Evolutionary conservation across 2,797 vertebrate genomes (phyloP), one percentile per base, ranked within the genome.

Genomic region (Parotocinclus haroldoi): DNA sequence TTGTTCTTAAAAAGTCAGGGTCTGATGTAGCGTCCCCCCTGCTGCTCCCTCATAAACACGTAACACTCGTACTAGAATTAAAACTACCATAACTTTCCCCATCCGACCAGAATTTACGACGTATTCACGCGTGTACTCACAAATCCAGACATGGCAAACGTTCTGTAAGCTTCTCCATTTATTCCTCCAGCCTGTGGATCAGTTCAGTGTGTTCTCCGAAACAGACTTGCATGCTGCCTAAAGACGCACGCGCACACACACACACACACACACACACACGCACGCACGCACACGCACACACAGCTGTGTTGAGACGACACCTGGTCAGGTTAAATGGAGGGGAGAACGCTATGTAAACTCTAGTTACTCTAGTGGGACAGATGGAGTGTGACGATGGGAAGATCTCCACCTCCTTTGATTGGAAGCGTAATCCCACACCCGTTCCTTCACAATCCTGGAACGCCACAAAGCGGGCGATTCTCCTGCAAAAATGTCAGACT

Each of bases 181-280:
- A 89, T 91, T 88, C 87, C 84, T 88, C 87, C 83, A 78, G 71
- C 74, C 87, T 89, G 88, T 89, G 87, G 84, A 88, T 86, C 84
- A 88, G 81, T 83, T 89, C 86, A 53, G 62, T 67, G 58, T 54
- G 63, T 55, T 65, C 27, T 27, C 78, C 71, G 16, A 67, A 74
- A 71, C 63, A 58, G 68, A 49, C 69, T 61, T 38, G 37, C 69
- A 72, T 66, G 69, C 58, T 60, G 44, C 44, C 5, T 46, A 39
- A 27, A 19, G 40, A 44, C 45, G 12, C 54, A 48, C 57, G 7
- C 53, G 37, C 50, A 40, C 63, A 63, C 72, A 60, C 27, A 57
- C n/a, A 18, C 56, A 68, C 54, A 55, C 16, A 63, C 13, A 49
- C 68, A 17, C 50, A 55, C 68, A 60, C 16, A 61, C 17, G 13